Evolutionary conservation across 2,113 vertebrate genomes (phyloP).

Genomic region (Aviceda subcristata): DNA sequence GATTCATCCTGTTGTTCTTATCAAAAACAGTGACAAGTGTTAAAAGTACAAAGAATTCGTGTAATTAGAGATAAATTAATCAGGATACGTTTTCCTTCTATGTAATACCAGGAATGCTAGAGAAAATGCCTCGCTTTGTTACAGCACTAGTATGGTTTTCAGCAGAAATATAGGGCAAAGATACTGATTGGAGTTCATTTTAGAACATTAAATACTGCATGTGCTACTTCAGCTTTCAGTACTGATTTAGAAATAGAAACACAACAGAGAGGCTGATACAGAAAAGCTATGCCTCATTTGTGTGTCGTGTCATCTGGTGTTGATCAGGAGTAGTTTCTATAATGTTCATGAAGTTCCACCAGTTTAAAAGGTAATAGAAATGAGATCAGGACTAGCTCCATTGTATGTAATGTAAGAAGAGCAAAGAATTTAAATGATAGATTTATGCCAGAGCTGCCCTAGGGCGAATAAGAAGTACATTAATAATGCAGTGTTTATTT

Average conservation of each 20-base stretch:
- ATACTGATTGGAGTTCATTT: neutral
- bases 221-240: neutral
- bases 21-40: constrained; percentile 6
- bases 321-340: neutral
- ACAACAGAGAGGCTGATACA: neutral
- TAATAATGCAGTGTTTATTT: constrained; percentile 80
- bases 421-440: constrained; percentile 72
- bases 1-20: constrained; percentile 42
- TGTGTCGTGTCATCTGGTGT: neutral
- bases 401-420: constrained; percentile 45
- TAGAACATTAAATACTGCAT: constrained; percentile 28
- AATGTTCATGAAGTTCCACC: neutral
- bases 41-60: constrained; percentile 1
- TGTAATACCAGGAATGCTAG: neutral
- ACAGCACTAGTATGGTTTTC: fast-evolving
- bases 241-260: constrained; percentile 12
- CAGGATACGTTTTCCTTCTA: neutral
- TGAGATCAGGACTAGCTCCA: neutral
- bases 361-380: neutral
- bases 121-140: constrained; percentile 3
- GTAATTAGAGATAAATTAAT: constrained; percentile 54
- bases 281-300: neutral
- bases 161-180: neutral
- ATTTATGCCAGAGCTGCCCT: constrained; percentile 69
- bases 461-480: constrained; percentile 68